phyloP scores from a whole-genome alignment of 2,113 vertebrate species.

The Brienomyrus brachyistius region DNA sequence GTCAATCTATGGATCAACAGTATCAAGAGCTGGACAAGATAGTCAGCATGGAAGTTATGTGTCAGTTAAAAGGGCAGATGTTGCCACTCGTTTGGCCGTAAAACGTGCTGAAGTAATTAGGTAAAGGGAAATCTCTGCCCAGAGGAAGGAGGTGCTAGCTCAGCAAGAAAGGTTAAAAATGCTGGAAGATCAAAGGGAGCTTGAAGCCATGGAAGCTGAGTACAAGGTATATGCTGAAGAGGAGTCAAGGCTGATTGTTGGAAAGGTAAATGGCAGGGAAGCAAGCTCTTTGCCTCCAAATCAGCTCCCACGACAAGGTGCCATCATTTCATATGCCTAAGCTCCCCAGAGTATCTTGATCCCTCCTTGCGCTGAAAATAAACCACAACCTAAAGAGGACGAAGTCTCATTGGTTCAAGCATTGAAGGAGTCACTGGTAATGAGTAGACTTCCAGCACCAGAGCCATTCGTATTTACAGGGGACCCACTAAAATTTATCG shows the following conservation, averaged over 20 bases:
- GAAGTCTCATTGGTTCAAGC: not conserved
- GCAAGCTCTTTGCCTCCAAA: not conserved
- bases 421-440: not conserved
- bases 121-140: not conserved
- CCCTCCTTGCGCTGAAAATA: not conserved
- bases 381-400: not conserved
- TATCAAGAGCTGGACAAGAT: not conserved
- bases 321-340: not conserved
- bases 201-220: not conserved
- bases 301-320: not conserved
- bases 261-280: not conserved
- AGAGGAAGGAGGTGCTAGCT: not conserved
- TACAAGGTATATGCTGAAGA: not conserved
- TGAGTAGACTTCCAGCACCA: not conserved
- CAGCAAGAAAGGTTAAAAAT: not conserved
- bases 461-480: not conserved
- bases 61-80: not conserved
- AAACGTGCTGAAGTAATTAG: not conserved
- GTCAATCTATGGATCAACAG: not conserved
- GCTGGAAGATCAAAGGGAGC: not conserved
- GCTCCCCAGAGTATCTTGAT: not conserved
- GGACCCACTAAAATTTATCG: not conserved
- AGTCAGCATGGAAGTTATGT: not conserved
- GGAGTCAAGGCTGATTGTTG: not conserved
- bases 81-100: not conserved